Conservation (phyloP, 2,797 vertebrate genomes). For the Eulemur albifrons region DNA sequence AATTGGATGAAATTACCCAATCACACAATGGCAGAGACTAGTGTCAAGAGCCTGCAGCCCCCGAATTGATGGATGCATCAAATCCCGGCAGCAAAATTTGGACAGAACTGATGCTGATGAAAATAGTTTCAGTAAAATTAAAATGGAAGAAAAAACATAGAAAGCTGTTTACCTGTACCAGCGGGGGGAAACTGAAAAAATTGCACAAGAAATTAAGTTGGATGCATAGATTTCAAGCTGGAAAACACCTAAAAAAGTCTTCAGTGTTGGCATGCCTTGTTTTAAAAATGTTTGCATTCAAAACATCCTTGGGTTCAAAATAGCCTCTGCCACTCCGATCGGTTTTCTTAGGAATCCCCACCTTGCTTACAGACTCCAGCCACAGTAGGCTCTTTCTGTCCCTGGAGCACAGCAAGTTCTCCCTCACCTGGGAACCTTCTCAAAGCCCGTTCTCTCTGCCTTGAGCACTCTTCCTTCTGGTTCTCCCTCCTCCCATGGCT, state of each 20-base stretch:
- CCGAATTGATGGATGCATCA: neutral
- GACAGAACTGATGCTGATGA: neutral
- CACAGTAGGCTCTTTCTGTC: slow-evolving; percentile 22
- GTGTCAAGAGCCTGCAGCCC: neutral
- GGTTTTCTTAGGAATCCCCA: neutral
- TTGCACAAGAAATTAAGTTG: neutral
- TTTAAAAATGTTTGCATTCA: slow-evolving; percentile 62
- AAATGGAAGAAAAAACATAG: neutral
- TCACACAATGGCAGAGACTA: neutral
- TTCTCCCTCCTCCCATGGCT: neutral
- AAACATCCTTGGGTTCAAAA: slow-evolving; percentile 53
- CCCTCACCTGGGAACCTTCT: neutral
- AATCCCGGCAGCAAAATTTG: accelerated
- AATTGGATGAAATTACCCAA: neutral
- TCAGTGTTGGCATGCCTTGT: neutral
- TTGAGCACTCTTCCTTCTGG: neutral
- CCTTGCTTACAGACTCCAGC: neutral
- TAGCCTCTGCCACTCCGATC: neutral
- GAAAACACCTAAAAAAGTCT: neutral
- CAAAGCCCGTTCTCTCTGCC: neutral
- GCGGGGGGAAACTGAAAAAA: neutral
- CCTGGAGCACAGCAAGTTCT: neutral
- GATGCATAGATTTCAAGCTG: neutral
- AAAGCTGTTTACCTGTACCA: neutral
- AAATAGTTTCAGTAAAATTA: slow-evolving; percentile 7